Evolutionary conservation across 2,888 invertebrate genomes (phyloP).

Genomic region (Lampropteryx suffumata): DNA sequence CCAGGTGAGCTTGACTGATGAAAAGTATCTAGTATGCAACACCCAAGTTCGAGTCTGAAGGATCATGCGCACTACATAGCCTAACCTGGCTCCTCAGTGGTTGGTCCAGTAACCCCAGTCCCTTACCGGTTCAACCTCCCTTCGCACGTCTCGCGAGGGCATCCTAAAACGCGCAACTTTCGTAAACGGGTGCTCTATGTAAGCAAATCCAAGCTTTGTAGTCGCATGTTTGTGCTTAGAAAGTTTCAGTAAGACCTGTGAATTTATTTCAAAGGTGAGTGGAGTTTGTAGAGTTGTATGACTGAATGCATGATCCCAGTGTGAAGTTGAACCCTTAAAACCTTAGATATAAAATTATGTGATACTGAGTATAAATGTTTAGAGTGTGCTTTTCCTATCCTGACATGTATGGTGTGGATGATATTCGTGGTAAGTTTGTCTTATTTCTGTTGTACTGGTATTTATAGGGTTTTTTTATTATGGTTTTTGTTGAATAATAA

Average conservation of each 20-base stretch:
- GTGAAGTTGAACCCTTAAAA: constrained; percentile 17
- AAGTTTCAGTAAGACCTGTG: constrained; percentile 62
- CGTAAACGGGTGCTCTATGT: constrained; percentile 72
- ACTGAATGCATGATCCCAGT: constrained; percentile 43
- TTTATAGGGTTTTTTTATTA: background rate
- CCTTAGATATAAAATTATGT: constrained; percentile 18
- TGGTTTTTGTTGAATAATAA: background rate
- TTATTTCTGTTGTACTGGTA: background rate
- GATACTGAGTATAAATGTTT: constrained; percentile 9
- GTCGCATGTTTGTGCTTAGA: constrained; percentile 77
- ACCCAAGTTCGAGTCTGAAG: background rate
- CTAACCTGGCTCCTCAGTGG: constrained; percentile 13
- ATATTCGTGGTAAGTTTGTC: constrained; percentile 20
- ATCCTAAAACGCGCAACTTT: constrained; percentile 46
- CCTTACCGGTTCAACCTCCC: constrained; percentile 51
- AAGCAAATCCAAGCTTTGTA: constrained; percentile 57
- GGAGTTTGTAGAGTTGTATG: constrained; percentile 58
- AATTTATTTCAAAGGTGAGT: constrained; percentile 62
- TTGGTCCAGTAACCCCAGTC: constrained; percentile 58
- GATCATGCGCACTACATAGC: constrained; percentile 45
- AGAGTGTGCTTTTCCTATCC: constrained; percentile 15
- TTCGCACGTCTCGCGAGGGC: constrained; percentile 47
- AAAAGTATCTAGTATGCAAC: too few species aligned
- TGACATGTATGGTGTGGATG: constrained; percentile 22
- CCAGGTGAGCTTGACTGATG: too few species aligned